phyloP scores from a whole-genome alignment of 2,113 vertebrate genomes.

The Oreochromis aureus region DNA sequence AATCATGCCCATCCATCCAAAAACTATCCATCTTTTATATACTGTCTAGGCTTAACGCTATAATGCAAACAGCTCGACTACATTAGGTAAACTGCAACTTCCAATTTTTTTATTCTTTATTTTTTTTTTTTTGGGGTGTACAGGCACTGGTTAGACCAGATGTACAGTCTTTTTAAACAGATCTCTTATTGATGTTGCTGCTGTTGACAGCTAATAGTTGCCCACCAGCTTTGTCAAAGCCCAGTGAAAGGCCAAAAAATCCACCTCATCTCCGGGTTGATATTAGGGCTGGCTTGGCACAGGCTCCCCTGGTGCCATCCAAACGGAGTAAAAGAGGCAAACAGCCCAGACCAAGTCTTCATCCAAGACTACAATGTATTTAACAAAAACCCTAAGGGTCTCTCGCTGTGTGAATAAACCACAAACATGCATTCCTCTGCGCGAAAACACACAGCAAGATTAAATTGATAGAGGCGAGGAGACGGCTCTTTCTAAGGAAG shows the following conservation, averaged over 20 bases:
- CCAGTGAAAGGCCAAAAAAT: neutral
- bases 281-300: neutral
- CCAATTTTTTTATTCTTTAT: too few species aligned
- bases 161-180: neutral
- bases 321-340: conserved; percentile 5
- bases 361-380: conserved; percentile 38
- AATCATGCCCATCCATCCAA: neutral
- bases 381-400: conserved; percentile 45
- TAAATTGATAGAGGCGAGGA: conserved; percentile 49
- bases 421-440: conserved; percentile 50
- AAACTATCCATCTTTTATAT: neutral
- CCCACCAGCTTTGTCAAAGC: neutral
- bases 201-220: neutral
- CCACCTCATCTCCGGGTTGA: neutral
- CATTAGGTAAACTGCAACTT: neutral
- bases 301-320: conserved; percentile 16
- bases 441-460: conserved; percentile 43
- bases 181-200: neutral
- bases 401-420: conserved; percentile 45
- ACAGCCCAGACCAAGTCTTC: neutral
- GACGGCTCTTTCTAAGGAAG: conserved; percentile 40
- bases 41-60: neutral
- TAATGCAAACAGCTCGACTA: neutral
- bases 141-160: neutral
- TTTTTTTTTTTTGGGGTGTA: too few species aligned